These are phyloP conservation scores for Rhegmatorhina hoffmannsi DNA, from an alignment of 2,113 vertebrate species.

Conservation along the genomic window DNA sequence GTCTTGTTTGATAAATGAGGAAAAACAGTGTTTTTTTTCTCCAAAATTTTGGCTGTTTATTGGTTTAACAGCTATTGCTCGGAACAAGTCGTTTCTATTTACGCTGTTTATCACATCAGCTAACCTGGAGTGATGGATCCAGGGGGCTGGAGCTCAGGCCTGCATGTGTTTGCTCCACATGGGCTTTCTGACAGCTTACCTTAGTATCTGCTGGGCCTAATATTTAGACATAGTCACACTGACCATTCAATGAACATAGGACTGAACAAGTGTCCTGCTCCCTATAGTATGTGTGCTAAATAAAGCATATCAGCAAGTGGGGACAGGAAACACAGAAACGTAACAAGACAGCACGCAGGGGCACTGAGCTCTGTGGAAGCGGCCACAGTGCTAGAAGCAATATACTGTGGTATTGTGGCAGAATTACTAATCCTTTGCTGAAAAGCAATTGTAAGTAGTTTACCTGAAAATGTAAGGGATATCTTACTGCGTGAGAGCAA, in stretches of 20 bases:
- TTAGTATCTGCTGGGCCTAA: not conserved
- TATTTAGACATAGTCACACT: not conserved
- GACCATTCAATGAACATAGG: not conserved
- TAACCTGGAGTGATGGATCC: not conserved
- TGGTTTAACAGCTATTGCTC: constrained; percentile 55
- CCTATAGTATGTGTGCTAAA: not conserved
- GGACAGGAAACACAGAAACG: not conserved
- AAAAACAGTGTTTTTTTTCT: constrained; percentile 28
- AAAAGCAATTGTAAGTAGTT: not conserved
- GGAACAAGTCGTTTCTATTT: constrained; percentile 63
- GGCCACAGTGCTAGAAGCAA: not conserved
- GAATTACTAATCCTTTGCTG: not conserved
- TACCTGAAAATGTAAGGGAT: not conserved
- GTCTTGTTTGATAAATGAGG: constrained; percentile 63
- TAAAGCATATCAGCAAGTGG: not conserved
- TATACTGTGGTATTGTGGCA: not conserved
- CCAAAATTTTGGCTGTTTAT: constrained; percentile 49
- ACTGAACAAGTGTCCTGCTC: not conserved
- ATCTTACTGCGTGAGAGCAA: not conserved
- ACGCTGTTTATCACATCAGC: constrained; percentile 53
- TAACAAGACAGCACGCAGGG: accelerated
- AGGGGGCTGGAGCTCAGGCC: not conserved
- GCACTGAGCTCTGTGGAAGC: not conserved
- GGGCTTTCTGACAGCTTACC: not conserved
- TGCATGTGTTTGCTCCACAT: not conserved